Evolutionary conservation across 2,113 vertebrate genomes (phyloP), one percentile per base, ranked within the genome.

Genomic region (Nibea coibor): DNA sequence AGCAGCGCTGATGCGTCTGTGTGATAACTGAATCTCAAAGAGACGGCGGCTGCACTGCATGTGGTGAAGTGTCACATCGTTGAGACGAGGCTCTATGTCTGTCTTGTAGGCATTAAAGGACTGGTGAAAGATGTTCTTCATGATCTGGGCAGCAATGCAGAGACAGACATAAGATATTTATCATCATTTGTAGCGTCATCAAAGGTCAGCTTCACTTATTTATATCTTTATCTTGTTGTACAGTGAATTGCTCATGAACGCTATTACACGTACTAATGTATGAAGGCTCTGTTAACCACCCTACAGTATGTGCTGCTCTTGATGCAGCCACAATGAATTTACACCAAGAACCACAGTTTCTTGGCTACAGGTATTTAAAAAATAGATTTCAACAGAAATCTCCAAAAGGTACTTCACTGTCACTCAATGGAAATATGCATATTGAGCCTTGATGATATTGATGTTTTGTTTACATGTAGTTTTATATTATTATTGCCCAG

Each of bases 121-220:
- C 74, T 94, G 93, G 78, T 96, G 93, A 81, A 96, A 96, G 88
- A 96, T 95, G 81, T 94, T 96, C 93, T 95, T 96, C 94, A 95
- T 90, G 17, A 96, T 90, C 94, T 95, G 78, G 28, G n/a, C 5
- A 51, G 47, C 16, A 70, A 75, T 72, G 58, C 28, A 72, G 19
- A 59, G 1, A 51, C 2, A 42, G 22, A 17, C 65, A 4, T 22
- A 1, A 19, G 24, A 58, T 17, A 45, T 66, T 31, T 61, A 0
- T 56, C 16, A 28, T 19, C 0, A 22, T 64, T 59, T 58, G 10
- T 26, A 53, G 20, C 31, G 63, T 50, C 0, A 19, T 39, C 16
- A 19, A 14, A 24, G 11, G 72, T 5, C 10, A 2, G 26, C 0
- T 12, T 31, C 2, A 24, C 20, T 39, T 10, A 8, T 35, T 61